Base-by-base conservation (phyloP, 2,888 invertebrate genomes). In the Cantharis flavilabris region DNA sequence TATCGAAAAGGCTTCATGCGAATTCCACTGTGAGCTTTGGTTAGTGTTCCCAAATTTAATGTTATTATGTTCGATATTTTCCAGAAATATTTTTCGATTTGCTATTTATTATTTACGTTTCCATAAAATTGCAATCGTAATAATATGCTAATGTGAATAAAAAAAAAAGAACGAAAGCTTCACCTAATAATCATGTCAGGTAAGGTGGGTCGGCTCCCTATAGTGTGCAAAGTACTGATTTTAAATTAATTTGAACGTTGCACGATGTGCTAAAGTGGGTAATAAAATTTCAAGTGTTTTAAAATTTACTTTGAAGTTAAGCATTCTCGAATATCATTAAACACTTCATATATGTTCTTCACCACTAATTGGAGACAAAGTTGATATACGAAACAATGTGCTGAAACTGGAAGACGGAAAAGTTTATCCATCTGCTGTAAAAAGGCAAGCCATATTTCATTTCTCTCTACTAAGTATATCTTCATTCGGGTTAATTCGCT, bases 221-320 rank as follows among this genome's bases (percentile, higher is more conserved):
- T 62, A 20, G 62, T 28, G 69, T 28, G 65, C 13, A 23, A n/a
- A 62, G 62, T 28, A 67, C 49, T 14, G 20, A 62, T 70, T 70
- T 63, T 63, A 75, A 75, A 75, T 75, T 75, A 75, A 75, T 75
- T 75, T 49, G 11, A 71, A 64, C 75, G 63, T 23, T 11, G 73
- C 63, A 64, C 63, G 70, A 73, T 28, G 73, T 63, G 20, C 62
- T 62, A 72, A 62, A 63, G 30, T 28, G 69, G 73, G 73, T 67
- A 75, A 75, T 75, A 75, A 75, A 71, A 75, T 71, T 69, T 70
- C 70, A 20, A 75, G 75, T 64, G 75, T 14, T 26, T 71, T 33
- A 16, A 49, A 28, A 28, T 33, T 69, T 30, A 70, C 75, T 75
- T 75, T 75, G 75, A 75, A 63, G 74, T 74, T 69, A 63, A 74